Conservation (phyloP, 30 jellyfish, hydroid and myxozoan species). For the Aurelia aurita complex sp. Pacific region DNA sequence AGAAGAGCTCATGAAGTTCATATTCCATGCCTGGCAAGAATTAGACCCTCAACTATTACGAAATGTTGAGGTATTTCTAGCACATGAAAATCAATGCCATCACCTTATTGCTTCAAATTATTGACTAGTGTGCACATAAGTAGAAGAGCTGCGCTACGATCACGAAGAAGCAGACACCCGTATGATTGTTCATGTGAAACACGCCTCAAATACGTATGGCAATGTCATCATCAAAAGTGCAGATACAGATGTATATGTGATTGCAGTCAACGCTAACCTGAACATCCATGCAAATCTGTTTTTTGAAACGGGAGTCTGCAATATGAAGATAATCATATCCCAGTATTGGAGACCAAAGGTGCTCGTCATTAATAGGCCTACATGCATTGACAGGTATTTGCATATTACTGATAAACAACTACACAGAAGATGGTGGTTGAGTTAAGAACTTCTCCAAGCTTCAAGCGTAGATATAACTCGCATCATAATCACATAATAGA, state of each 20-base stretch:
- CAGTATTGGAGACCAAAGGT: slow-evolving; percentile 49
- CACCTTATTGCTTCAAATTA: slow-evolving; percentile 12
- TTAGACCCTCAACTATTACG: slow-evolving; percentile 16
- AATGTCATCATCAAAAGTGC: slow-evolving; percentile 63
- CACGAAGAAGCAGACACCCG: slow-evolving; percentile 90
- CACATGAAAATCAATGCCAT: slow-evolving; percentile 60
- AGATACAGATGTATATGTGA: slow-evolving; percentile 75
- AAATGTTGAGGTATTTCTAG: slow-evolving; percentile 26
- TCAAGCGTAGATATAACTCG: too few relatives aligned
- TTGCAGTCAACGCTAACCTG: slow-evolving; percentile 22
- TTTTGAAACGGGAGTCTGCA: slow-evolving; percentile 53
- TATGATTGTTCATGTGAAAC: slow-evolving; percentile 60
- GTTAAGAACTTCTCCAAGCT: too few relatives aligned
- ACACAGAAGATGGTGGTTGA: too few relatives aligned
- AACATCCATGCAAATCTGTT: slow-evolving; percentile 13
- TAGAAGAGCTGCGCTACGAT: slow-evolving; percentile 59
- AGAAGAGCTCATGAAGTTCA: slow-evolving; percentile 52
- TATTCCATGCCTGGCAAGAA: slow-evolving; percentile 46
- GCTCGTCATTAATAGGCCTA: slow-evolving; percentile 61
- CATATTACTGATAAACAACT: not conserved
- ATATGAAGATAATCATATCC: slow-evolving; percentile 33
- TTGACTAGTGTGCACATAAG: slow-evolving; percentile 23
- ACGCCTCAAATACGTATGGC: slow-evolving; percentile 54
- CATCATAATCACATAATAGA: too few relatives aligned
- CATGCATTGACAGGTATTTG: slow-evolving; percentile 80